Base-by-base conservation (phyloP, 2,888 invertebrate species). In the Xestia ashworthii region DNA sequence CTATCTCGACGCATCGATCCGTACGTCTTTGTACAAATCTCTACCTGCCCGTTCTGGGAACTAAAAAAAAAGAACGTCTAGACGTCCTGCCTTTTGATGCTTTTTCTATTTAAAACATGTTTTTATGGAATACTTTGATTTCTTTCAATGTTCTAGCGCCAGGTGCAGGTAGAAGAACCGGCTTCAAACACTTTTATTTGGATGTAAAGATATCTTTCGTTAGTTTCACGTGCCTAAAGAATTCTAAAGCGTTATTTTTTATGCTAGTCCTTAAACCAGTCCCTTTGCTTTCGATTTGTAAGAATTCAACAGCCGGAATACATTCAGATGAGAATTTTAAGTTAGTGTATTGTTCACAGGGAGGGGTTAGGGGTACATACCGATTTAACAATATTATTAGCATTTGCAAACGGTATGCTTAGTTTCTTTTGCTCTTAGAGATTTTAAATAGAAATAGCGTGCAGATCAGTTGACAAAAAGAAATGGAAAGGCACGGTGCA, bases 11-110 rank as follows among this genome's bases (percentile, higher is more conserved):
- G 82, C 82, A 83, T 85, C 80, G 82, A 60, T 74, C 76, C 82
- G 72, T 82, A 86, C 81, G 77, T 83, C 77, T 87, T 91, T 90
- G 89, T 90, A 90, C 88, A 92, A 88, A 93, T 91, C 88, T 92
- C 92, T 96, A 96, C 96, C 96, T 96, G 96, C 93, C 74, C 89
- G 74, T 95, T 94, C 94, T 93, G 92, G 89, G 94, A 95, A 95
- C 83, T 89, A 90, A 94, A 94, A 95, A 95, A 94, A 95, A 95
- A 91, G 86, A 90, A 92, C 87, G 95, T 96, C 96, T 96, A 96
- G 96, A 96, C 96, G 94, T 94, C 95, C 96, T 96, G 95, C 93
- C 93, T 94, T 93, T 93, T 92, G 92, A 95, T 93, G 92, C 90
- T 93, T 93, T 94, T 95, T 95, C 94, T 95, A 94, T 93, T 93